Evolutionary conservation across 2,113 vertebrate species (phyloP), one percentile per base, ranked within the genome.

Genomic region (Peromyscus maniculatus): DNA sequence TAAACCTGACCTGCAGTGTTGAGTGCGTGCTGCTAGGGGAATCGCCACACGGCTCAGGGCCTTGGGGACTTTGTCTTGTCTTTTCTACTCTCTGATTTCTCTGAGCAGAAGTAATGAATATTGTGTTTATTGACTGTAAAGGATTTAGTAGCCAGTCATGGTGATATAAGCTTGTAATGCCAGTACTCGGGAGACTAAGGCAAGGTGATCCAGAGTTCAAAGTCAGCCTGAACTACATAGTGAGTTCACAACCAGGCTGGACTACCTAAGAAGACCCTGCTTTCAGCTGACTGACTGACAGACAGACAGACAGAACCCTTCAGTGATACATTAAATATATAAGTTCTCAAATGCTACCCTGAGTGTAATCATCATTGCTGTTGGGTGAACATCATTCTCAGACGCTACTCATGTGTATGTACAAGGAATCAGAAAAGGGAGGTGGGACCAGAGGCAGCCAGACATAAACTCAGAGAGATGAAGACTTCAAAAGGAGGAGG

Each of bases 71-170:
- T 43, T 55, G 15, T 52, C 49, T 88, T 64, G 46, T 71, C 3
- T 89, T 86, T 77, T 49, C 82, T 93, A 19, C 28, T 31, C 80
- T 87, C 66, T 19, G 7, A 26, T 82, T 57, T 86, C 80, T 69
- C 90, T 69, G 77, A 16, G 46, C 39, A 26, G 55, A 83, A 57
- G 67, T 86, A 24, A 33, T 84, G 43, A 89, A 66, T 59, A 2
- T 94, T 91, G 19, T 83, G 33, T 91, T 43, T 66, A 2, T 95
- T 93, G 39, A 57, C 87, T 91, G 90, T 66, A 72, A 93, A 95
- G 62, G 87, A 39, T 57, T 93, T 92, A 83, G 82, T 57, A 74
- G 87, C 52, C 69, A 39, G 17, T 55, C 24, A 26, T 43, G 69
- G 55, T 75, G 71, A 43, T 21, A 31, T n/a, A 43, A 75, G 55